Conservation (phyloP, 2,113 vertebrate species). For the Dasypus novemcinctus region DNA sequence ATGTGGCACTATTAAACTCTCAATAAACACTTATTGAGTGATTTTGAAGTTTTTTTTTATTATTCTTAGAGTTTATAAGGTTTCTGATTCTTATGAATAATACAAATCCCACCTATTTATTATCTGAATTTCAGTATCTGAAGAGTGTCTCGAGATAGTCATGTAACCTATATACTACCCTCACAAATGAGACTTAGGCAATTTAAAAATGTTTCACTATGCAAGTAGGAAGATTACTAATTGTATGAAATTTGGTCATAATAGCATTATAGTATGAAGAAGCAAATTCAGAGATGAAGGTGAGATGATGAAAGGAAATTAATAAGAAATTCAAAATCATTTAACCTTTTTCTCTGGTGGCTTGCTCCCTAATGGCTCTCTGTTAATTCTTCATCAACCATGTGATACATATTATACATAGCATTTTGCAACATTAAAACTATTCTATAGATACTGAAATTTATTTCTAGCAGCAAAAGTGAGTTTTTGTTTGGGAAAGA, state of each 20-base stretch:
- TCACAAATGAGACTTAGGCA: constrained; percentile 4
- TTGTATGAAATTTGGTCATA: constrained; percentile 24
- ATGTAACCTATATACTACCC: constrained; percentile 1
- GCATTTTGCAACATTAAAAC: constrained; percentile 34
- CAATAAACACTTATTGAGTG: not conserved
- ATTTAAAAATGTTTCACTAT: constrained; percentile 17
- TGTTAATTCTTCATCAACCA: constrained; percentile 49
- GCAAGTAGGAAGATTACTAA: constrained; percentile 52
- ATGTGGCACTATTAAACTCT: not conserved
- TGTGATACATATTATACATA: not conserved
- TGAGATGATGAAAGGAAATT: constrained; percentile 49
- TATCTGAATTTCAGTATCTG: constrained; percentile 24
- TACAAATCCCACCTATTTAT: constrained; percentile 24
- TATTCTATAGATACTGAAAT: not conserved
- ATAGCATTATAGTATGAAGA: constrained; percentile 49
- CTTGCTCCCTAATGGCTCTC: constrained; percentile 27
- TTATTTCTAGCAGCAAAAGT: constrained; percentile 55
- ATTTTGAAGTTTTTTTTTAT: constrained; percentile 14
- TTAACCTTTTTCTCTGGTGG: constrained; percentile 31
- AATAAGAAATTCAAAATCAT: constrained; percentile 60
- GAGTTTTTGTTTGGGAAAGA: constrained; percentile 47
- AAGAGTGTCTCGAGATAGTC: not conserved
- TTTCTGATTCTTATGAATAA: not conserved
- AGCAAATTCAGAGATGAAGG: constrained; percentile 54
- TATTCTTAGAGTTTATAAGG: constrained; percentile 37